These are phyloP conservation scores for Philopedon plagiatum DNA, from an alignment of 2,888 invertebrate genomes.

Conservation along the genomic window DNA sequence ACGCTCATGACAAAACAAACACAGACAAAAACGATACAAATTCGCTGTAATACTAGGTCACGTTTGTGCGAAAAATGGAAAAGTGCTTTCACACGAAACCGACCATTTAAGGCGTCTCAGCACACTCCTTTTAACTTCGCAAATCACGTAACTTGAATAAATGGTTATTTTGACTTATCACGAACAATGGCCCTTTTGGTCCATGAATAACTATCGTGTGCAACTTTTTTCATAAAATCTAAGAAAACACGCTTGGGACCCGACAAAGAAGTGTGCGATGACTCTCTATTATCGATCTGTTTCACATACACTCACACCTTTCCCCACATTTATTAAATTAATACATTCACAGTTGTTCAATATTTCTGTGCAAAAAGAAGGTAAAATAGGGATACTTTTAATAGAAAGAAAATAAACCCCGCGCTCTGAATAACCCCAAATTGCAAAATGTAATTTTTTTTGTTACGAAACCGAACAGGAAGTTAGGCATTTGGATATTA, in stretches of 20 bases:
- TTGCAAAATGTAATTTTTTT: neutral
- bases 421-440: neutral
- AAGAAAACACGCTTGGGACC: neutral
- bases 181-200: neutral
- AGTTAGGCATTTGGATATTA: neutral
- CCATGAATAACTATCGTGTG: neutral
- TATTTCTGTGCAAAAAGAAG: slow-evolving; percentile 1
- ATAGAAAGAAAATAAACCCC: neutral
- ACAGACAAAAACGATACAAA: slow-evolving; percentile 11
- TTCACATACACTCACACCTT: slow-evolving; percentile 24
- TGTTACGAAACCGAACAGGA: neutral
- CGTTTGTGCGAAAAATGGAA: slow-evolving; percentile 6
- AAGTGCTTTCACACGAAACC: slow-evolving; percentile 10
- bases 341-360: neutral
- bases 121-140: slow-evolving; percentile 3
- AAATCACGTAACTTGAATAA: neutral
- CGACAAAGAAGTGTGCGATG: neutral
- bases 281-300: slow-evolving; percentile 22
- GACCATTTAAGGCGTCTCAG: neutral
- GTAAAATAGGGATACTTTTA: neutral
- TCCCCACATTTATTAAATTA: slow-evolving; percentile 11
- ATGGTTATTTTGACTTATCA: neutral
- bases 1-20: slow-evolving; percentile 1
- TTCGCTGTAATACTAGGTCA: slow-evolving; percentile 8
- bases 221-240: neutral